These are phyloP conservation scores for Lonchura striata DNA, from an alignment of 2,113 vertebrate species.

Conservation along the genomic window DNA sequence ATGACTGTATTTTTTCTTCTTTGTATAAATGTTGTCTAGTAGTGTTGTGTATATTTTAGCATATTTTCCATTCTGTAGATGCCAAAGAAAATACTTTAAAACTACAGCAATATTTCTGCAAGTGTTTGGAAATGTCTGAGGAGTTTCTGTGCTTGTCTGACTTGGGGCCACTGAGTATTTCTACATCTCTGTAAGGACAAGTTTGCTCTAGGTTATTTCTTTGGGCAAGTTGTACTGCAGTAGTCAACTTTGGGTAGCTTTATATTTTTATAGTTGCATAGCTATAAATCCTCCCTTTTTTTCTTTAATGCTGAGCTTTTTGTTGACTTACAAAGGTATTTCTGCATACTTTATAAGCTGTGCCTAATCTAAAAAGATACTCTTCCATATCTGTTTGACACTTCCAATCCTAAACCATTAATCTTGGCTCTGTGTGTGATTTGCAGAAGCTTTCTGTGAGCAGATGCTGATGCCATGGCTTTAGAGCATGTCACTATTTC, in stretches of 20 bases:
- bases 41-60: neutral
- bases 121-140: neutral
- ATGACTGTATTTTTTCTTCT: neutral
- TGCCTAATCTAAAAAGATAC: neutral
- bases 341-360: neutral
- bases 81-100: neutral
- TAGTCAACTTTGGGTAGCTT: neutral
- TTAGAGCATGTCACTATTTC: neutral
- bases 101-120: neutral
- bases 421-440: neutral
- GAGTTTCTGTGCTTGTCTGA: neutral
- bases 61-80: neutral
- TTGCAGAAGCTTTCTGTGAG: neutral
- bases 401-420: neutral
- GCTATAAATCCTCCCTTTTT: neutral
- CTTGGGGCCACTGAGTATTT: neutral
- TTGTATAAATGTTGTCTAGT: neutral
- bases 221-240: neutral
- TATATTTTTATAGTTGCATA: neutral
- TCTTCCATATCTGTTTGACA: neutral
- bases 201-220: neutral
- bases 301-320: neutral
- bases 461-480: neutral
- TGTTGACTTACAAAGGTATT: neutral
- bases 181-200: neutral